A percentile compares a stretch with the other conserved stretches of the same genome.
Evolutionary conservation across 2,113 vertebrate genomes (phyloP).

Genomic region (Pluvianellus socialis): DNA sequence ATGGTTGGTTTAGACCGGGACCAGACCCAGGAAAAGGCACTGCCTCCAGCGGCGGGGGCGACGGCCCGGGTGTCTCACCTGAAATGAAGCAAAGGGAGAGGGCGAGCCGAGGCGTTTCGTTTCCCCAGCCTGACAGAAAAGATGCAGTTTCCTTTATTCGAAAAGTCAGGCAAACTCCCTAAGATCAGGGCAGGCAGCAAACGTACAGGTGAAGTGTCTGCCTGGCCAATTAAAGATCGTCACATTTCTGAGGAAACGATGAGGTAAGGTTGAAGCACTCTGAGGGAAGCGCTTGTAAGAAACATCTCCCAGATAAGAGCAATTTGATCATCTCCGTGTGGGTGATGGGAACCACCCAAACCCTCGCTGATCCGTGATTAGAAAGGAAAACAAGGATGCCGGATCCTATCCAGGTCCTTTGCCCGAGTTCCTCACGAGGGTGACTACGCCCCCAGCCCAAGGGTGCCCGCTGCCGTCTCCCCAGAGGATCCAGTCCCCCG

Average conservation of each 20-base stretch:
- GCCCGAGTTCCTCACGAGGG: rapidly evolving
- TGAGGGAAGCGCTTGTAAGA: background rate
- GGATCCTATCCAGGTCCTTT: background rate
- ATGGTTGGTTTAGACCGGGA: background rate
- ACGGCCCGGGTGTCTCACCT: background rate
- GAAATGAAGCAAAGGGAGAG: background rate
- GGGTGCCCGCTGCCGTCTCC: background rate
- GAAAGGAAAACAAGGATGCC: background rate
- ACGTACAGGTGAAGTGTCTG: rapidly evolving
- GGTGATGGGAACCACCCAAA: background rate
- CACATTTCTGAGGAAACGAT: background rate
- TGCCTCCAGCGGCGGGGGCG: rapidly evolving
- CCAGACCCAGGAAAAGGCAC: background rate
- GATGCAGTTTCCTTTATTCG: rapidly evolving
- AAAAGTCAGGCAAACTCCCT: background rate
- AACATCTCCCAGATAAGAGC: background rate
- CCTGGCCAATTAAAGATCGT: background rate
- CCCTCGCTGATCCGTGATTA: background rate
- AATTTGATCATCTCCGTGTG: background rate
- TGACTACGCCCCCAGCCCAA: background rate
- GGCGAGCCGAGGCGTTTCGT: background rate
- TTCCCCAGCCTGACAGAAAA: background rate
- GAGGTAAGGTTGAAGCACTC: background rate
- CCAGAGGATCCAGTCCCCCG: background rate
- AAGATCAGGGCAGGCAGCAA: background rate